Conservation (phyloP, 2,888 invertebrate species). For the Pantelozetes paolii region DNA sequence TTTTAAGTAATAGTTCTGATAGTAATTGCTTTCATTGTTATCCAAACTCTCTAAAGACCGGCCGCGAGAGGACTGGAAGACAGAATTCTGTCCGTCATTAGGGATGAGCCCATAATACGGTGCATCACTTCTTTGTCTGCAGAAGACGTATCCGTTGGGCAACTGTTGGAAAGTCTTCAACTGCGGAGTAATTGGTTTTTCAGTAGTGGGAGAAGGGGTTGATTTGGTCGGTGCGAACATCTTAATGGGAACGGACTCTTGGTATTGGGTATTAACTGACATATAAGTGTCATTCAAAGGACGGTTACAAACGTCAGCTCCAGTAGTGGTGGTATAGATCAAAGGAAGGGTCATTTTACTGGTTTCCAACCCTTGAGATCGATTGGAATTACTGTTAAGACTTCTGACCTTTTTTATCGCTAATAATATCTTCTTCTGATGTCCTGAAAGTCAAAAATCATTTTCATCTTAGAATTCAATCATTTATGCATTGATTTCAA, state of each 20-base stretch:
- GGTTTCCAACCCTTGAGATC: background rate
- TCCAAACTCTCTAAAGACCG: conserved; percentile 47
- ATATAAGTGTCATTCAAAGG: background rate
- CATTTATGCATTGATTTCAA: too few relatives aligned
- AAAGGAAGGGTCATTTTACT: conserved; percentile 1
- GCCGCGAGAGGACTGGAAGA: conserved; percentile 44
- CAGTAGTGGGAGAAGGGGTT: conserved; percentile 44
- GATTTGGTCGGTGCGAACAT: conserved; percentile 41
- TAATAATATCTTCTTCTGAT: conserved; percentile 95
- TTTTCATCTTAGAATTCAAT: too few relatives aligned
- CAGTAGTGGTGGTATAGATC: background rate
- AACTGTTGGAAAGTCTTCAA: conserved; percentile 48
- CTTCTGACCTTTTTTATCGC: conserved; percentile 95
- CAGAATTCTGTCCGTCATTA: conserved; percentile 39
- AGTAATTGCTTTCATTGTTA: conserved; percentile 39
- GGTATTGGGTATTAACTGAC: conserved; percentile 6
- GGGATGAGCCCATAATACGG: background rate
- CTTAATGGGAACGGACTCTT: conserved; percentile 39
- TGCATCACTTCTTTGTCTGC: conserved; percentile 27
- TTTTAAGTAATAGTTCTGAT: conserved; percentile 19
- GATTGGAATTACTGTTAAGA: conserved; percentile 51
- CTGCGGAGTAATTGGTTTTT: conserved; percentile 46
- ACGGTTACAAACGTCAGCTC: background rate
- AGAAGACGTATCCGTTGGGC: conserved; percentile 39
- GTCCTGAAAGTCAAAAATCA: conserved; percentile 60